Evolutionary conservation across 2,888 invertebrate genomes (phyloP), one percentile per base, ranked within the genome.

Genomic region (Anaspis maculata): DNA sequence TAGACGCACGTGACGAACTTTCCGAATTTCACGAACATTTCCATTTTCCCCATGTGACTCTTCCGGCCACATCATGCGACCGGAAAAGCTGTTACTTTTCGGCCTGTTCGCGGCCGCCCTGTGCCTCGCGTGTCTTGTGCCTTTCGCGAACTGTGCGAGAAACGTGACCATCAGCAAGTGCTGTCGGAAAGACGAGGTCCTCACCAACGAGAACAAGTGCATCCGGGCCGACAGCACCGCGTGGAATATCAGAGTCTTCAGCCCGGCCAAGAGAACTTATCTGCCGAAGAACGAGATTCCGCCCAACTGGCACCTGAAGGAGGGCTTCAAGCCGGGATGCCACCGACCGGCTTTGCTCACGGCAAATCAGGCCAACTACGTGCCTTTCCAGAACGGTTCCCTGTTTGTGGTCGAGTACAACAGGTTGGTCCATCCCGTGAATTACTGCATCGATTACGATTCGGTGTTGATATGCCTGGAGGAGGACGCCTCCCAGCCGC

Each of bases 361-460:
- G 27, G 52, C 64, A 25, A 47, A 45, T 25, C 51, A 56, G 10
- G 43, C 39, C 1, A 39, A 44, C 27, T 48, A 67, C 54, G 11
- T 76, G 71, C 49, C 54, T 13, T 57, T 82, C 39, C 74, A 75
- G 44, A 78, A 77, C 58, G 87, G 81, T 0, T 74, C 74, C 6
- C 66, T 81, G 34, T 67, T 71, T 49, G 57, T 79, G 39, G 67
- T 76, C 0, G 71, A 73, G 32, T 66, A 68, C 27, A 54, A 55
- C 0, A 46, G 56, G 1, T 47, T 63, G 0, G 59, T 80, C 36
- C 65, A 73, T 3, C 73, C 79, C 0, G 59, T 60, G 1, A 69
- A 73, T 23, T 86, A 75, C 61, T 88, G 88, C 61, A 72, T 79
- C 24, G 86, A 86, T 57, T 66, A 72, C 21, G 69, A 69, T 11